Base-by-base conservation (phyloP, 2,113 vertebrate species). In the Peromyscus californicus region DNA sequence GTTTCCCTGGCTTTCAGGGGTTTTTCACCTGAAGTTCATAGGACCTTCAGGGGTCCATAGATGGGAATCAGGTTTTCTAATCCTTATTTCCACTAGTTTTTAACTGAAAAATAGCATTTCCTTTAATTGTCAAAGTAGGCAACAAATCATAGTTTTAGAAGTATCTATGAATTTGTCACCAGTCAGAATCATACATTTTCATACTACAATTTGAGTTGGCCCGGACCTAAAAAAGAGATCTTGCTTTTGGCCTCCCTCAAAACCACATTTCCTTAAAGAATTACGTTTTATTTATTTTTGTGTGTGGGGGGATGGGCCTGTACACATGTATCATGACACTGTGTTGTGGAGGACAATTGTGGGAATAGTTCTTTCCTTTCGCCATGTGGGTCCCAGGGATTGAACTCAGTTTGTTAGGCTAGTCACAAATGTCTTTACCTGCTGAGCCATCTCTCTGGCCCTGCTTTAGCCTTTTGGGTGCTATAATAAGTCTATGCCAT, bases 11-110 rank as follows among this genome's bases (percentile, higher is more conserved):
- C 36, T 83, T 94, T 92, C 79, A 84, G 57, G 22, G 29, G 3
- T 82, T 96, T 75, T 93, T 97, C 67, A 78, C 78, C 51, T 93
- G 61, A 67, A 33, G 1, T 89, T 97, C 84, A 75, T 17, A 79
- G 57, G 33, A 16, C 65, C 51, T 86, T 86, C 79, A 39, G 22
- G 69, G 59, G 42, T 54, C 63, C 59, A 45, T n/a, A 51, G 36
- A 24, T 91, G 91, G 48, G 95, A 90, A 83, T 79, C n/a, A 95
- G 21, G 51, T 84, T 92, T 45, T 76, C 3, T 96, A 90, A 95
- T 63, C 51, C 94, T 82, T 84, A 59, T 95, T 91, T 95, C 93
- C 82, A 89, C 19, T 96, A 79, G 83, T 80, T 67, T 90, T 36
- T 80, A 57, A 36, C 9, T 92, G 63, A 96, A 97, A 93, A 61